phyloP scores from a whole-genome alignment of 2,797 vertebrate genomes.

The Anguilla marmorata region DNA sequence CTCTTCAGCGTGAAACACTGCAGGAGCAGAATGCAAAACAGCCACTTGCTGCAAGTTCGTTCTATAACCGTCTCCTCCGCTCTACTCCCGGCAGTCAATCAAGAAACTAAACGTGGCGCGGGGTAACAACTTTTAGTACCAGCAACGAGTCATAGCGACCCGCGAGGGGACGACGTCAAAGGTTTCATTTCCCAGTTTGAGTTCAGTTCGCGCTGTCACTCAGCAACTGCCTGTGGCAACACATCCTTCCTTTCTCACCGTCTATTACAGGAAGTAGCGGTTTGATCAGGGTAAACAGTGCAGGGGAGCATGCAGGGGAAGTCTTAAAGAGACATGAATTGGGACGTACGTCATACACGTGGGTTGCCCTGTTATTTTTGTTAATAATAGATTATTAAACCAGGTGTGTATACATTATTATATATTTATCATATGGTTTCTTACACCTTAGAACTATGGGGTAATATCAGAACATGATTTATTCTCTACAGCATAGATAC shows the following conservation, averaged over 20 bases:
- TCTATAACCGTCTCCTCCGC: not conserved
- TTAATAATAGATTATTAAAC: not conserved
- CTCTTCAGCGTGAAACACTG: not conserved
- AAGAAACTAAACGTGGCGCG: not conserved
- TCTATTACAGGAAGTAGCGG: not conserved
- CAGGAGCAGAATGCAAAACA: conserved; percentile 15
- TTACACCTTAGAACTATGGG: not conserved
- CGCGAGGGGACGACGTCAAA: not conserved
- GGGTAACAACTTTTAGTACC: not conserved
- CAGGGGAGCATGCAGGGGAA: not conserved
- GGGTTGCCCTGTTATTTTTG: not conserved
- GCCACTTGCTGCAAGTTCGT: not conserved
- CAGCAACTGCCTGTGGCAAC: conserved; percentile 3
- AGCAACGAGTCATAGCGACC: not conserved
- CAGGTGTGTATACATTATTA: not conserved
- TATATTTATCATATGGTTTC: not conserved
- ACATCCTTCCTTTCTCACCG: conserved; percentile 9
- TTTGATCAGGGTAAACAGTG: not conserved
- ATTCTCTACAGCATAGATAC: too few species aligned
- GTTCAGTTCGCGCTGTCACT: not conserved
- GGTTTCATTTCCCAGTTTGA: conserved; percentile 7
- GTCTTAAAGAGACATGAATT: not conserved
- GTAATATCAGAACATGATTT: not conserved
- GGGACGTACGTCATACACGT: not conserved
- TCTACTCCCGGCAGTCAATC: not conserved